These are phyloP conservation scores for Illadopsis cleaveri DNA, from an alignment of 2,113 vertebrate genomes.

Conservation along the genomic window DNA sequence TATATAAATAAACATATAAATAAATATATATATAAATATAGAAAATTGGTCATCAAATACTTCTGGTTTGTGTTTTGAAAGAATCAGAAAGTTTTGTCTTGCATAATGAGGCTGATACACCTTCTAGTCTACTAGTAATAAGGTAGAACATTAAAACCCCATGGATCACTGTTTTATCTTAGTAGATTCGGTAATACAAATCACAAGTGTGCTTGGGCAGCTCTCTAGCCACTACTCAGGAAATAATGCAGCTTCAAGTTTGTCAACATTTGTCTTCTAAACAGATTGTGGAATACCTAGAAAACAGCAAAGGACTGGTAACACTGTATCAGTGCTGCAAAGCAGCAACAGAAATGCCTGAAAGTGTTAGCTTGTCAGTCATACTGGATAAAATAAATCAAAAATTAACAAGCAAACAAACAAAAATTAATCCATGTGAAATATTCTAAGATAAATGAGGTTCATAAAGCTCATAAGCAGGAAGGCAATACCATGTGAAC, in stretches of 20 bases:
- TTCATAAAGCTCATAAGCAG: neutral
- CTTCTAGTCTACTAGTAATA: neutral
- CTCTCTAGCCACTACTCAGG: neutral
- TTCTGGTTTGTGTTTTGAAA: neutral
- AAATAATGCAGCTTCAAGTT: neutral
- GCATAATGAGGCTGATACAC: neutral
- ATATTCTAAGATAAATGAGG: neutral
- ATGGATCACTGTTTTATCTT: neutral
- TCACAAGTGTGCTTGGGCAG: neutral
- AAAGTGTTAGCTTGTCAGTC: neutral
- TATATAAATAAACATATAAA: neutral
- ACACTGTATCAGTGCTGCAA: accelerated
- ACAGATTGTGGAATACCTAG: neutral
- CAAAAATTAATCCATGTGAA: neutral
- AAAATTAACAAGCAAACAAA: neutral
- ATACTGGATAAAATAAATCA: neutral
- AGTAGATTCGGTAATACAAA: neutral
- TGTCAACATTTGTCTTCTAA: neutral
- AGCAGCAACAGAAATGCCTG: neutral
- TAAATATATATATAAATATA: accelerated
- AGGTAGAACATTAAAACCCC: neutral
- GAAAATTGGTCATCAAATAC: neutral
- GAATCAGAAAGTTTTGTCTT: neutral
- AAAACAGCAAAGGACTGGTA: neutral
- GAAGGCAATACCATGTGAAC: neutral